Base-by-base conservation (phyloP, 2,113 vertebrate genomes). In the Eira barbara region DNA sequence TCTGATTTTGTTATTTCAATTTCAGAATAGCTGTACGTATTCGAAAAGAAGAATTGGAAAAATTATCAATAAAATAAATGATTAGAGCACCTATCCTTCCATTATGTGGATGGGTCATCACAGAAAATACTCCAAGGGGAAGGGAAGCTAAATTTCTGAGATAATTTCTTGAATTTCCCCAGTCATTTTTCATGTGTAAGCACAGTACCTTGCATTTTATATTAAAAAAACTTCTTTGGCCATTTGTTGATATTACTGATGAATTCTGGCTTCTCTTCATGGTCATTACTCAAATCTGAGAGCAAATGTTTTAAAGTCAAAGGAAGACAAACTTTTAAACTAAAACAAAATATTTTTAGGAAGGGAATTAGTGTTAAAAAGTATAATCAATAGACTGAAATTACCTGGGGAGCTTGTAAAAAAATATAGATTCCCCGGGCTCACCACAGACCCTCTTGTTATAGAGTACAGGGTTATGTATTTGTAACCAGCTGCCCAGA, bases 241-340 rank as follows among this genome's bases (percentile, higher is more conserved):
- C 61, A 45, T 94, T 97, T 95, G 34, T 83, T 94, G 45, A 90
- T 76, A 3, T 73, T 89, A 61, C 34, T 82, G 23, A 90, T 76
- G 34, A 94, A 84, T 90, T 92, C 34, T 95, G 61, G 7, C 49
- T 93, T 93, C 45, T 90, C n/a, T 90, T 80, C 5, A 65, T 81
- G 52, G 45, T 76, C 42, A 88, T 94, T 95, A 96, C 23, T 96
- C 42, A 90, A 63, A 88, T 63, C 12, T 81, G 55, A 94, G 11
- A 74, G 23, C 10, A 52, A 67, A 47, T 20, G 10, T 80, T 97
- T 97, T 91, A 97, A 95, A 84, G 49, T 83, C 89, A 95, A 95
- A 90, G 5, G 15, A 90, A 96, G 14, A 83, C 57, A 84, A 88
- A n/a, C 45, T 39, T 85, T 6, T 13, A 88, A 89, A 78, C 27